Evolutionary conservation across 2,113 vertebrate genomes (phyloP).

Genomic region (Reinhardtius hippoglossoides): DNA sequence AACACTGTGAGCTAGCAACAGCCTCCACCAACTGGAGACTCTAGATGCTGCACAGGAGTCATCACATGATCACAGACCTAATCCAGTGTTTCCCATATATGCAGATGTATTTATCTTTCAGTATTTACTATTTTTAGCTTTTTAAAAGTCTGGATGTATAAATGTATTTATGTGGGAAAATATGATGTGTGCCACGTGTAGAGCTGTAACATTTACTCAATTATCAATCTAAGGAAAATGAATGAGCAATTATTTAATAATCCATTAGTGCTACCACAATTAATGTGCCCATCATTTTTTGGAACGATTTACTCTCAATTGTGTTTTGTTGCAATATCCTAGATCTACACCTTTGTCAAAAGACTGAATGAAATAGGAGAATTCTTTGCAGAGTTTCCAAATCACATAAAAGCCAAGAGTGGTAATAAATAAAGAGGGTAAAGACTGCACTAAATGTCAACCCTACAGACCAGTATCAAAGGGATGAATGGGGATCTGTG

Average conservation of each 20-base stretch:
- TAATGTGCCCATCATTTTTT: not conserved
- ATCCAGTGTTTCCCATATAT: slow-evolving; percentile 13
- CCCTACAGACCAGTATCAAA: too few species aligned
- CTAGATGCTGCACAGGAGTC: slow-evolving; percentile 40
- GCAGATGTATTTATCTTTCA: not conserved
- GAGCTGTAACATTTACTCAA: not conserved
- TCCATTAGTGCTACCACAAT: not conserved
- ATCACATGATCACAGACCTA: slow-evolving; percentile 6
- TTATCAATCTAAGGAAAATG: not conserved
- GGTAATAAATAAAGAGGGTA: not conserved
- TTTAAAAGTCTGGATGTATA: not conserved
- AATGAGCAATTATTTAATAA: not conserved
- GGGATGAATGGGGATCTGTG: too few species aligned
- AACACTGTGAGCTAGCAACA: slow-evolving; percentile 64
- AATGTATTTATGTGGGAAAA: not conserved
- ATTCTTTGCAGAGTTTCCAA: not conserved
- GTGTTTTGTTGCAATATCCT: too few species aligned
- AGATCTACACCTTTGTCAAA: not conserved
- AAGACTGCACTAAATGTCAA: too few species aligned
- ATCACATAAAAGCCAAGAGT: not conserved
- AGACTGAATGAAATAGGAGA: not conserved
- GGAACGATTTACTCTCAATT: too few species aligned
- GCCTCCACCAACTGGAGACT: slow-evolving; percentile 65
- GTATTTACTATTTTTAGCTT: not conserved
- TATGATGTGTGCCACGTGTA: not conserved